Evolutionary conservation across 2,888 invertebrate species (phyloP), one percentile per base, ranked within the genome.

Genomic region (Callosobruchus maculatus): DNA sequence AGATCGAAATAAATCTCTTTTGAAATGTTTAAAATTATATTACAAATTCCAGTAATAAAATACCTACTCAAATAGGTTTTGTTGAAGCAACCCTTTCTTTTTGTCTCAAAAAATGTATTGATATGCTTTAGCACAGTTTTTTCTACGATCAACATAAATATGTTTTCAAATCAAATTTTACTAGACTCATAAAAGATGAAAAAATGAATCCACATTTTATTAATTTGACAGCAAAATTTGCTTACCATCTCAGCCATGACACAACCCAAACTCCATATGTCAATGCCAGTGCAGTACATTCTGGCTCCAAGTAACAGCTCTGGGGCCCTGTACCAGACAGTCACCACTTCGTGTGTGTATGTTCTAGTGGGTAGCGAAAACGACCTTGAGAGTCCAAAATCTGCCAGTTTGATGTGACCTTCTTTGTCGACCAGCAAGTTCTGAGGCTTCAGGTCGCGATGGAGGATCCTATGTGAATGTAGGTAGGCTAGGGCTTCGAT

Each of bases 261-360:
- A 86, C 97, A 98, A 7, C 96, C 97, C 71, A 97, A 90, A 86
- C 97, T 97, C 98, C 98, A 99, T 72, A 98, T 92, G 88, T 99
- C 99, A 31, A 99, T 95, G 20, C 96, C 93, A 67, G 95, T 95
- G 21, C 95, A 94, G 87, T 99, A 99, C 82, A 94, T 92, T 85
- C 94, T 93, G 20, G 95, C 92, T 69, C 98, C 98, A 22, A 99
- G 89, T 76, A 99, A 90, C 81, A 99, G 94, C 88, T 99, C 98
- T 0, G 99, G 98, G 7, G 98, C 95, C 83, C 98, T 91, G 88
- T 99, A 99, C 98, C 98, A 99, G 77, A 99, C 90, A 0, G 98
- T 99, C 3, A 98, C 95, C 20, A 98, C 95, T 88, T 96, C 96
- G 87, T 99, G 98, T 0, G 99, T 99, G 87, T 97, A 99, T 0